Conservation (phyloP, 2,797 vertebrate species). For the Phataginus tricuspis region DNA sequence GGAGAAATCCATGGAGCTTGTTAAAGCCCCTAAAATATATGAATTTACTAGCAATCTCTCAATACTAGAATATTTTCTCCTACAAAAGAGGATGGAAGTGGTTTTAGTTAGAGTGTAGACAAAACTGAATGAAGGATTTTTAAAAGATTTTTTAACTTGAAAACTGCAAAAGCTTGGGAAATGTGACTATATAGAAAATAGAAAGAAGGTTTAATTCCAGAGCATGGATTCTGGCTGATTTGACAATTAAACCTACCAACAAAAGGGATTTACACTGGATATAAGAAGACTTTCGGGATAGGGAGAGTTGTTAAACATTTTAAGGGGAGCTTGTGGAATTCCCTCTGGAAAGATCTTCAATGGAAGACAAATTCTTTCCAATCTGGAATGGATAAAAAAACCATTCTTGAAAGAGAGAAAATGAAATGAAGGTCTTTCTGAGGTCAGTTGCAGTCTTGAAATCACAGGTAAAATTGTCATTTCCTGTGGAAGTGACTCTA, state of each 20-base stretch:
- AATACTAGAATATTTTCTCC: slow-evolving; percentile 49
- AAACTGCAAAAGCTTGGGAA: slow-evolving; percentile 57
- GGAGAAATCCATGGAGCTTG: slow-evolving; percentile 49
- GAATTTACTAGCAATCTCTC: slow-evolving; percentile 30
- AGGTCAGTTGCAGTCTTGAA: slow-evolving; percentile 37
- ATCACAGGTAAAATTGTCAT: slow-evolving; percentile 52
- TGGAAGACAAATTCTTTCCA: slow-evolving; percentile 61
- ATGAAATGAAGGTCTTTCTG: slow-evolving; percentile 60
- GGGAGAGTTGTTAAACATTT: slow-evolving; percentile 66
- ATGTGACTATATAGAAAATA: neutral
- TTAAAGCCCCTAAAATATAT: slow-evolving; percentile 26
- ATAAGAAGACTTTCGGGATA: slow-evolving; percentile 50
- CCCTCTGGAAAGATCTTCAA: slow-evolving; percentile 70
- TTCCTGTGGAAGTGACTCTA: neutral
- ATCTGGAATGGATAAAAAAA: slow-evolving; percentile 52
- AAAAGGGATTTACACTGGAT: slow-evolving; percentile 55
- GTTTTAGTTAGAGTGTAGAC: slow-evolving; percentile 34
- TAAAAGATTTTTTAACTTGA: slow-evolving; percentile 39
- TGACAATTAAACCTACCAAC: slow-evolving; percentile 61
- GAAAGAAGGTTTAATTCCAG: slow-evolving; percentile 53
- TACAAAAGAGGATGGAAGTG: slow-evolving; percentile 9
- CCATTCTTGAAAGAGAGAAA: slow-evolving; percentile 52
- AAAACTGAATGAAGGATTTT: slow-evolving; percentile 57
- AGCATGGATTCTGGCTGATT: slow-evolving; percentile 44
- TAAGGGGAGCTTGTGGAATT: slow-evolving; percentile 64